phyloP scores from a whole-genome alignment of 2,797 vertebrate species.

The Chaenodraco wilsoni region DNA sequence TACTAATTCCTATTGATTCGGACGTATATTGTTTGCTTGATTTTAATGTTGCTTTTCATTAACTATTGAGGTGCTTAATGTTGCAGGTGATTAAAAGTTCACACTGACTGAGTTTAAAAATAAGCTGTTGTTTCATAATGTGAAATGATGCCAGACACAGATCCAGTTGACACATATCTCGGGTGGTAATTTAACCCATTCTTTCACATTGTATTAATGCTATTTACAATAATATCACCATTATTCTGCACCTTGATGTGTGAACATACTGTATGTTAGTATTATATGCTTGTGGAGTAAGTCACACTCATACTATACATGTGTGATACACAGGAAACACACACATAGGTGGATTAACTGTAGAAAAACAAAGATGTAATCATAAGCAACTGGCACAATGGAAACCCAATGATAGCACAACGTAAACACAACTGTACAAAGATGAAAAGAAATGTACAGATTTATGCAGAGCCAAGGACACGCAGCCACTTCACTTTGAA shows the following conservation, averaged over 20 bases:
- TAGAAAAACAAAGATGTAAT: slow-evolving; percentile 21
- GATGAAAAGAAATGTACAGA: slow-evolving; percentile 37
- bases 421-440: slow-evolving; percentile 3
- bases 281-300: slow-evolving; percentile 8
- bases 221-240: not conserved
- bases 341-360: slow-evolving; percentile 8
- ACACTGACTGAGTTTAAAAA: not conserved
- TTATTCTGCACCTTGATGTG: slow-evolving; percentile 1
- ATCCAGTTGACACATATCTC: not conserved
- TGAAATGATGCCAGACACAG: not conserved
- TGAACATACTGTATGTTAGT: slow-evolving; percentile 1
- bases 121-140: slow-evolving; percentile 1
- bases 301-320: slow-evolving; percentile 1
- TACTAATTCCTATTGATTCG: not conserved
- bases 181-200: not conserved
- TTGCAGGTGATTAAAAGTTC: not conserved
- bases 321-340: not conserved
- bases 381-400: not conserved
- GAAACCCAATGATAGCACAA: too few relatives aligned
- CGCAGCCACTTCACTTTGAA: slow-evolving; percentile 56
- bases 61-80: not conserved
- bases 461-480: slow-evolving; percentile 29
- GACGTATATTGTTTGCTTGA: not conserved
- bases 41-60: not conserved
- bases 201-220: not conserved